Percentiles rank a stretch among this genome's conserved stretches.
phyloP scores from a whole-genome alignment of 2,113 vertebrate genomes.

The Furnarius figulus region DNA sequence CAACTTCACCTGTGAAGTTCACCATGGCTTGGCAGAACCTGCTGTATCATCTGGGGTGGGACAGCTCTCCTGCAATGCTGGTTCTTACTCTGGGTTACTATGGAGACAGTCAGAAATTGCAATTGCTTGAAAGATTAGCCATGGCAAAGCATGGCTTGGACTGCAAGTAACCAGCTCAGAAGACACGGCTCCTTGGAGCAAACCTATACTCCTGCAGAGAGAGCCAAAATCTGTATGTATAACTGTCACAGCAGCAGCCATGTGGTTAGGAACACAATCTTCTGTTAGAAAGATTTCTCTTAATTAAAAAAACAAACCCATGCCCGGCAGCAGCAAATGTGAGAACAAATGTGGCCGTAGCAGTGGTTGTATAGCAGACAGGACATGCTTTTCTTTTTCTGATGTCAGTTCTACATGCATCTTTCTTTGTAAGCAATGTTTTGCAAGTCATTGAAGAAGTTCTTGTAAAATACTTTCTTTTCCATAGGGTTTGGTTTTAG shows the following conservation, averaged over 20 bases:
- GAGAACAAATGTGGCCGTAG: neutral
- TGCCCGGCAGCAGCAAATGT: neutral
- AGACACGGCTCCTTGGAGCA: neutral
- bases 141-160: neutral
- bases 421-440: neutral
- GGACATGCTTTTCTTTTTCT: neutral
- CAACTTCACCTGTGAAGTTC: neutral
- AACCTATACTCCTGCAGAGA: neutral
- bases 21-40: neutral
- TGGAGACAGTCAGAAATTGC: neutral
- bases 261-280: neutral
- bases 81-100: neutral
- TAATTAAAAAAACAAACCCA: neutral
- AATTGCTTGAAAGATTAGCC: neutral
- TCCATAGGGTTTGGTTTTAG: neutral
- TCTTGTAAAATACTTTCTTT: neutral
- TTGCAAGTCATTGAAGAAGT: neutral
- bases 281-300: neutral
- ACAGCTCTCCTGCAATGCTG: neutral
- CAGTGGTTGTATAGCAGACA: neutral
- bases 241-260: neutral
- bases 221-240: neutral
- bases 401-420: neutral
- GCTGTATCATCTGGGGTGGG: neutral
- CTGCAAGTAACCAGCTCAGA: neutral